Base-by-base conservation (phyloP, 2,888 invertebrate species). In the Patella caerulea region DNA sequence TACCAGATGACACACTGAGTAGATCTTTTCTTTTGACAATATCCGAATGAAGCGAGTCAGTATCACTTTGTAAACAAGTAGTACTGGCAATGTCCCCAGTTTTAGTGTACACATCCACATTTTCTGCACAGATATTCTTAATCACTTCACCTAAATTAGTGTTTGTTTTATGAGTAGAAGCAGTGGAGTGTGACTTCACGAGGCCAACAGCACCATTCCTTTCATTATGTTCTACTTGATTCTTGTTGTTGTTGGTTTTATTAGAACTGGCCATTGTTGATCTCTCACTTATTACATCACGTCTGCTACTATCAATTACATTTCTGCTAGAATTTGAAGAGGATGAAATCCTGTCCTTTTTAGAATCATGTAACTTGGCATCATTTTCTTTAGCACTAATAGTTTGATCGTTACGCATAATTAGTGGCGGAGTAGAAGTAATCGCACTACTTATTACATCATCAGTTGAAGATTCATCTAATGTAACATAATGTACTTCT, bases 21-120 rank as follows among this genome's bases (percentile, higher is more conserved):
- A 54, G 24, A 17, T 73, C 54, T 73, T n/a, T 73, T n/a, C 24
- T 24, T 52, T 72, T 34, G 52, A 72, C 69, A 69, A 72, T 76
- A 14, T 24, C 76, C 54, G 65, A 76, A 17, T 65, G 72, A 29
- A n/a, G 52, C n/a, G 65, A 65, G 14, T 76, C 75, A 55, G 70
- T 53, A 14, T 70, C 70, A 24, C 70, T n/a, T 19, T n/a, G 53
- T 54, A 71, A 29, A 71, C 54, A 53, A 71, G 19, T 71, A 71
- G 70, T 19, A n/a, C 54, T 70, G 71, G 71, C 45, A 75, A 55
- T 55, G 52, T 70, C 75, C 19, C 53, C 75, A 75, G 29, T 52
- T 19, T 70, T 29, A 14, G 73, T 54, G 56, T 55, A 17, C 12
- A 19, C 29, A 24, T 17, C 14, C 15, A 24, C 29, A 29, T 71